Evolutionary conservation across 2,888 invertebrate species (phyloP).

Genomic region (Linnaemya vulpina): DNA sequence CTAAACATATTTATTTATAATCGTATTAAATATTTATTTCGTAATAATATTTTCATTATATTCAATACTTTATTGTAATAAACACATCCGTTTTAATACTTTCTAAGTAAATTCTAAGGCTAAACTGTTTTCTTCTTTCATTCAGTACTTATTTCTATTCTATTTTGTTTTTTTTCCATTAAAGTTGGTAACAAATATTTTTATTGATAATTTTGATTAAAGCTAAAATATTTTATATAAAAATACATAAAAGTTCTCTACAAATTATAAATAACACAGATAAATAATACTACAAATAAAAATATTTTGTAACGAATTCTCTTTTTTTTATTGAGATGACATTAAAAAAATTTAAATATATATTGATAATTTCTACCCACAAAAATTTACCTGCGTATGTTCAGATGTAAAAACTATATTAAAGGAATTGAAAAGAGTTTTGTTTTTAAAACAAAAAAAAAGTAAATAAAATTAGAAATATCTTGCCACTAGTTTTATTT

Average conservation of each 20-base stretch:
- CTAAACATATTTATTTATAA: conserved; percentile 39
- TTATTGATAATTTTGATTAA: conserved; percentile 24
- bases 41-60: neutral
- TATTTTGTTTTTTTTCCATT: neutral
- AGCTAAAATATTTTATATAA: neutral
- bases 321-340: neutral
- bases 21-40: neutral
- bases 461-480: too few species aligned
- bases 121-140: conserved; percentile 34
- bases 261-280: conserved; percentile 37
- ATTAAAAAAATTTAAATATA: too few species aligned
- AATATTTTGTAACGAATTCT: neutral
- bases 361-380: too few species aligned
- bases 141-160: conserved; percentile 25
- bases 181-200: neutral
- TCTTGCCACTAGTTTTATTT: too few species aligned
- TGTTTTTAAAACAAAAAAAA: too few species aligned
- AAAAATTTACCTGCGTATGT: too few species aligned
- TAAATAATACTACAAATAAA: conserved; percentile 30
- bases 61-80: conserved; percentile 31
- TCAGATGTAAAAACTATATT: too few species aligned
- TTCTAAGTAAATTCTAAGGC: conserved; percentile 60
- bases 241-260: conserved; percentile 26
- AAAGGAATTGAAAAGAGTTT: too few species aligned
- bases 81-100: conserved; percentile 56